Evolutionary conservation across 2,888 invertebrate species (phyloP).

Genomic region (Drosophila borborema): DNA sequence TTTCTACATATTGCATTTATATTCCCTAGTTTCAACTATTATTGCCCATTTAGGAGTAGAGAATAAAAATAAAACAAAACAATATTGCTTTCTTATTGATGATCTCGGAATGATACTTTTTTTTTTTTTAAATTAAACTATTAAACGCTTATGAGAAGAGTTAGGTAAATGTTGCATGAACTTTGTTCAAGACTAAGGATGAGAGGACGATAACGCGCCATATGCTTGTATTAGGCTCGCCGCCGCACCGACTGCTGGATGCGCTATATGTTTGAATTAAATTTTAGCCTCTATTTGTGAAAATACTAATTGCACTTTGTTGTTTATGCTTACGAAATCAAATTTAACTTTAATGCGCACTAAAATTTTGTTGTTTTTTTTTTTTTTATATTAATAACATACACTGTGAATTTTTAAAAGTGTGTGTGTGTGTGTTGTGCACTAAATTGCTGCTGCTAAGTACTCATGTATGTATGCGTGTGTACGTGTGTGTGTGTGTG

Average conservation of each 20-base stretch:
- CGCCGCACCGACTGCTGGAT: conserved; percentile 24
- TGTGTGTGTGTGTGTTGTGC: conserved; percentile 26
- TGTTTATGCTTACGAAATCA: conserved; percentile 9
- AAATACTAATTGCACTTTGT: conserved; percentile 47
- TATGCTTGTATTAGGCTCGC: conserved; percentile 9
- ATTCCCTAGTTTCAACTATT: conserved; percentile 59
- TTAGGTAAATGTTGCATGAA: conserved; percentile 60
- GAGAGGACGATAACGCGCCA: conserved; percentile 40
- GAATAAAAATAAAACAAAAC: conserved; percentile 12
- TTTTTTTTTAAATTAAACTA: conserved; percentile 24
- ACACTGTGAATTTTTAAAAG: conserved; percentile 1
- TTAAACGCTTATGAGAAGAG: conserved; percentile 45
- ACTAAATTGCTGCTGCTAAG: conserved; percentile 22
- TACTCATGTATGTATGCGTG: conserved; percentile 31
- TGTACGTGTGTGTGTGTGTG: conserved; percentile 28
- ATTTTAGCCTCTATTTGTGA: conserved; percentile 38
- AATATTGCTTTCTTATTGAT: conserved; percentile 56
- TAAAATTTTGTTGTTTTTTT: neutral
- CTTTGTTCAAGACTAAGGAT: conserved; percentile 51
- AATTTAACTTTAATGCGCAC: conserved; percentile 32
- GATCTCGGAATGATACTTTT: conserved; percentile 61
- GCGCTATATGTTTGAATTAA: conserved; percentile 10
- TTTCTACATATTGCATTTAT: conserved; percentile 67
- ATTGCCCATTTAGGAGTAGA: conserved; percentile 49
- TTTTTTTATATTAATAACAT: conserved; percentile 1